Evolutionary conservation across 2,113 vertebrate species (phyloP).

Genomic region (Spea multiplicata): DNA sequence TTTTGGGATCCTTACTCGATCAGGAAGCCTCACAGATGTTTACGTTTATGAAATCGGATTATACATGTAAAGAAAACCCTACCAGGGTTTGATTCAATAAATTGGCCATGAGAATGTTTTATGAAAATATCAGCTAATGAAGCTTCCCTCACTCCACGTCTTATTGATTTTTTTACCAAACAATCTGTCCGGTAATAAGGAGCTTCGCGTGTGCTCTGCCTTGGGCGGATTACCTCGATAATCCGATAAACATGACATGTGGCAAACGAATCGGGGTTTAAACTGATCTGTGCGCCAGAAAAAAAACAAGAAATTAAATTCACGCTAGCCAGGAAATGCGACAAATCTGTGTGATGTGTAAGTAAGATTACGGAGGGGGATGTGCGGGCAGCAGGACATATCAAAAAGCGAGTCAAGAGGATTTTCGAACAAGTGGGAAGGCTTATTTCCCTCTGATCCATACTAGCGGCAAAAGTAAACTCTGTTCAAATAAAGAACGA

Average conservation of each 20-base stretch:
- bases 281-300: conserved; percentile 10
- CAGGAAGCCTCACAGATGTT: too few species aligned
- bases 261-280: conserved; percentile 30
- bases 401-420: neutral
- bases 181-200: conserved; percentile 19
- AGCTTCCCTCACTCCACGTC: neutral
- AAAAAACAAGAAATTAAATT: conserved; percentile 3
- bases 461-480: conserved; percentile 49
- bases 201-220: conserved; percentile 4
- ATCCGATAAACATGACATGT: conserved; percentile 41
- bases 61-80: too few species aligned
- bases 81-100: too few species aligned
- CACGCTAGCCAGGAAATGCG: neutral
- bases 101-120: too few species aligned
- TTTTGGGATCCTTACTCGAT: too few species aligned
- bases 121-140: neutral
- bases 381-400: neutral
- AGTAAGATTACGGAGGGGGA: neutral
- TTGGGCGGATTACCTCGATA: conserved; percentile 40
- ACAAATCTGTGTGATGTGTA: neutral
- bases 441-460: conserved; percentile 1
- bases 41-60: too few species aligned
- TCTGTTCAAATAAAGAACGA: conserved; percentile 54
- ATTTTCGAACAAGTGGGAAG: neutral
- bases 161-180: neutral